Base-by-base conservation (phyloP, 2,888 invertebrate species). In the Schizaphis graminum region DNA sequence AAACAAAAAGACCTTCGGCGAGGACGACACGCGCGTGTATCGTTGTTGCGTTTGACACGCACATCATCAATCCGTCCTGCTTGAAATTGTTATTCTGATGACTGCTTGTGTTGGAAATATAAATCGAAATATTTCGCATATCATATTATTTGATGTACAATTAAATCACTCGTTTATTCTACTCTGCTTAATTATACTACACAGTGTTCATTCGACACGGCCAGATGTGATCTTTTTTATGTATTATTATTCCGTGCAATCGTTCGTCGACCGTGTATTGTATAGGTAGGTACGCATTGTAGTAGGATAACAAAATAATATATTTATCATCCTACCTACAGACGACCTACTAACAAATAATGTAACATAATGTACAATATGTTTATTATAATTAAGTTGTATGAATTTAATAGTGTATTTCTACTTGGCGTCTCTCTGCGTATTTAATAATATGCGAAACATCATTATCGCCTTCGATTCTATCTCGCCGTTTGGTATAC, bases 51-150 rank as follows among this genome's bases (percentile, higher is more conserved):
- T 61, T 87, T 35, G 92, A 67, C 67, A 92, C 87, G 92, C 92
- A 92, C 87, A 88, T 92, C 91, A 77, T 77, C 91, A 57, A 26
- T 86, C 57, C 85, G 91, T 91, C 91, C 41, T 49, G 86, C 49
- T 92, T 67, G 24, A 49, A 92, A 87, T 92, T 87, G 49, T 35
- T 56, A 56, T 26, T 85, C 28, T 53, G 88, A 24, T 24, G n/a
- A 47, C n/a, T 57, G 67, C 47, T 90, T 47, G 21, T 84, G 53
- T 10, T 41, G 53, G 56, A 56, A 53, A 91, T 35, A 84, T n/a
- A 84, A 91, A 91, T 89, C 35, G 35, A 87, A 87, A 49, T 41
- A 86, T 67, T 67, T 56, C 44, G 41, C 57, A n/a, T 91, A 56
- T 91, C 16, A 84, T 53, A 84, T 89, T 61, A 61, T 49, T 91